A percentile compares a stretch with the other conserved stretches of the same genome.
Conservation (phyloP, 2,888 invertebrate species). For the Tinea pellionella region DNA sequence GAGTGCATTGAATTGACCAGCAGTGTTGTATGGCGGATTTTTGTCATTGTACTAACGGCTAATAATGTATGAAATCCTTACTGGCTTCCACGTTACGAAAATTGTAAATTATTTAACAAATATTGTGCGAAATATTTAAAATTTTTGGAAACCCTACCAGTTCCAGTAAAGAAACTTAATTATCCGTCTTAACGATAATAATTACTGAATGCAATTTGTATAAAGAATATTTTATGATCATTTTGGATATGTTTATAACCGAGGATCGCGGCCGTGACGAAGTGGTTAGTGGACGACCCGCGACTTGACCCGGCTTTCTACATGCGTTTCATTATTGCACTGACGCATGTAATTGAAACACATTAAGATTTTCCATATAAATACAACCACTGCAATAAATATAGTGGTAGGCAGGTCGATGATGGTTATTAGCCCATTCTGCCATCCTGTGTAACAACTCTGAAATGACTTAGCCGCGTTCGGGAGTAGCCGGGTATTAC, state of each 20-base stretch:
- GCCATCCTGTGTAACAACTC: too few species aligned
- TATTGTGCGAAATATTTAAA: too few species aligned
- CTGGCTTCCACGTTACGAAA: too few species aligned
- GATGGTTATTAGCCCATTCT: too few species aligned
- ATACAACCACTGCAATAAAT: neutral
- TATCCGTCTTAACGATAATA: neutral
- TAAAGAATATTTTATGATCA: constrained; percentile 3
- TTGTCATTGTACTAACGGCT: neutral
- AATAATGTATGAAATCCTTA: too few species aligned
- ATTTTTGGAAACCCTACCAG: neutral
- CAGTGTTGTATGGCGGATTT: neutral
- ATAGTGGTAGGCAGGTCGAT: too few species aligned
- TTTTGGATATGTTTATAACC: neutral
- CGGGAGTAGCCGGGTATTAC: too few species aligned
- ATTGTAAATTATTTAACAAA: too few species aligned
- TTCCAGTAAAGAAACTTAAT: neutral
- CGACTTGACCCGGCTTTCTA: constrained; percentile 6
- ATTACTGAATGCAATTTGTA: constrained; percentile 5
- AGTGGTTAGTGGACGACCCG: neutral
- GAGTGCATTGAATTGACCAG: constrained; percentile 17
- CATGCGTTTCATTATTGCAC: neutral
- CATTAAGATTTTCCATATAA: neutral
- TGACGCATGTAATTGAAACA: constrained; percentile 6
- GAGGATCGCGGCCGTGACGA: neutral
- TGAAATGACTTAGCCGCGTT: too few species aligned